Percentiles rank a stretch among this genome's conserved stretches.
Conservation (phyloP, 2,888 invertebrate species). For the Frankliniella intonsa region DNA sequence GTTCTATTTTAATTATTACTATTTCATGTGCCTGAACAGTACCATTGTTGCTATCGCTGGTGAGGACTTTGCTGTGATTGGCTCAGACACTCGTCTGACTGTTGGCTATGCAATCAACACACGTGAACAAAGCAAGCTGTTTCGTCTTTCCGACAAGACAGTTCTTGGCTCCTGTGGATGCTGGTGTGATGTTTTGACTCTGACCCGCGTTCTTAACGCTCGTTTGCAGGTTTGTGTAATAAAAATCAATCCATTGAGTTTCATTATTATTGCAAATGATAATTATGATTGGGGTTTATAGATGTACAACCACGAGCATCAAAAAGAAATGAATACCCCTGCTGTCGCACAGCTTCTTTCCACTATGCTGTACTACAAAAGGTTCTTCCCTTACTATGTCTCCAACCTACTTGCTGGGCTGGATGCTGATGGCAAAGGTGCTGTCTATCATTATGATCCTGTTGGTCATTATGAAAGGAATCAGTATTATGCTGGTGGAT, state of each 20-base stretch:
- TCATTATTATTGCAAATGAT: neutral
- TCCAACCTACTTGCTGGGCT: constrained; percentile 91
- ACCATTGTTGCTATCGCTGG: constrained; percentile 95
- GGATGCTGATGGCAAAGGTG: constrained; percentile 88
- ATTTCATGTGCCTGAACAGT: constrained; percentile 51
- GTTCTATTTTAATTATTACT: neutral
- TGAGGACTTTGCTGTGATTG: constrained; percentile 90
- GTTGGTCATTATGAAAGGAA: constrained; percentile 90
- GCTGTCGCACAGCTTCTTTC: constrained; percentile 95
- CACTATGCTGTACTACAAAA: constrained; percentile 89
- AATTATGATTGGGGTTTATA: constrained; percentile 43
- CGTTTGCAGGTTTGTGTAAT: constrained; percentile 65
- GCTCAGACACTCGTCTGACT: constrained; percentile 90
- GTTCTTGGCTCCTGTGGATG: constrained; percentile 94
- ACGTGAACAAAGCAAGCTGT: constrained; percentile 82
- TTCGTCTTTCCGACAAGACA: constrained; percentile 72
- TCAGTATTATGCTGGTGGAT: constrained; percentile 83
- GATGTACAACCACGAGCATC: constrained; percentile 93
- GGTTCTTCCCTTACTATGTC: constrained; percentile 98
- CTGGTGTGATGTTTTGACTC: constrained; percentile 93
- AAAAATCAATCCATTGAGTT: neutral
- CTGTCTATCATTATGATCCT: constrained; percentile 95
- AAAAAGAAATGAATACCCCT: constrained; percentile 84
- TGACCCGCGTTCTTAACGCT: constrained; percentile 77
- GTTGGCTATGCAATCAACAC: constrained; percentile 88